phyloP scores from a whole-genome alignment of 1,140 invertebrate genomes.

The Archivesica marissinica region DNA sequence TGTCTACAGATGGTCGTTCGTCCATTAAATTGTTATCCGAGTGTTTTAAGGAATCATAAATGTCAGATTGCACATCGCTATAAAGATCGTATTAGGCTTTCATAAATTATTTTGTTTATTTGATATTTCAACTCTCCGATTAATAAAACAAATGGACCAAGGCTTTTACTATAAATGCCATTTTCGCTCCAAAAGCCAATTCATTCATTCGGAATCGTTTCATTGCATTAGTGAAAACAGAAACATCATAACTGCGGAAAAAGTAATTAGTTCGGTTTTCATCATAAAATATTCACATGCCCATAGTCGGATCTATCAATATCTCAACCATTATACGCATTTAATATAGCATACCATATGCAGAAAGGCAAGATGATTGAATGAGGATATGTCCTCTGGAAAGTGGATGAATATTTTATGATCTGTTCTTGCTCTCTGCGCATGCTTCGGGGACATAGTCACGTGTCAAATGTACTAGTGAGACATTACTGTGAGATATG shows the following conservation, averaged over 20 bases:
- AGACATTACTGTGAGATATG: conserved; percentile 31
- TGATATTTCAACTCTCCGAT: no score
- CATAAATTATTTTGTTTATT: no score
- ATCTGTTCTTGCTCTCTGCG: conserved; percentile 24
- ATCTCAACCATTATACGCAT: conserved; percentile 44
- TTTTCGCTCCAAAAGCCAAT: conserved; percentile 29
- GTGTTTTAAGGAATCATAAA: no score
- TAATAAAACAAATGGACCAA: conserved; percentile 26
- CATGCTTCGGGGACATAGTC: conserved; percentile 25
- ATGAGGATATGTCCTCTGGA: conserved; percentile 12
- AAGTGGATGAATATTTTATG: conserved; percentile 51
- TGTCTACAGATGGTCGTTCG: no score
- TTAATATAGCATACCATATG: conserved; percentile 55
- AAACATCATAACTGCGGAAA: conserved; percentile 37
- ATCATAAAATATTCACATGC: conserved; percentile 51
- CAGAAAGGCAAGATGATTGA: conserved; percentile 22
- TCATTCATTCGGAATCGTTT: conserved; percentile 30
- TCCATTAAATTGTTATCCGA: no score
- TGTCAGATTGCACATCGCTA: no score
- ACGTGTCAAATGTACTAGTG: not conserved
- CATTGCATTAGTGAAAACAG: conserved; percentile 37
- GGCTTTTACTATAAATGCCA: conserved; percentile 33
- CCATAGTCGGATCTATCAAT: conserved; percentile 44
- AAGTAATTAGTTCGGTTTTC: conserved; percentile 44
- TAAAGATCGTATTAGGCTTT: no score